phyloP scores from a whole-genome alignment of 1,140 invertebrate species.

The Bicyclus anynana region DNA sequence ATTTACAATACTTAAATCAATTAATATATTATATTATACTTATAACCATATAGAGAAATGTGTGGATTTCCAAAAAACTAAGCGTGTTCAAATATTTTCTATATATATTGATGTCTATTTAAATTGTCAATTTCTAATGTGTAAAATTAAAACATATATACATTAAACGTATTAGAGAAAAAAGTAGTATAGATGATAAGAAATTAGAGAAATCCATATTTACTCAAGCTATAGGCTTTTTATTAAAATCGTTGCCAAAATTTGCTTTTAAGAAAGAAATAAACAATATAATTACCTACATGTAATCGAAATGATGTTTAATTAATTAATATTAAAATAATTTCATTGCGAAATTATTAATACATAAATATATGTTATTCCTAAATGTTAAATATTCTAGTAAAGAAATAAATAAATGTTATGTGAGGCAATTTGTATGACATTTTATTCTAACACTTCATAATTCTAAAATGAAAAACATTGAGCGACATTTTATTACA shows the following conservation, averaged over 20 bases:
- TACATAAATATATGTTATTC: too few species aligned
- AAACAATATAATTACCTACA: background rate
- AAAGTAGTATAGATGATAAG: background rate
- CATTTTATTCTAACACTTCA: too few species aligned
- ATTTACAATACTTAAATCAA: conserved; percentile 15
- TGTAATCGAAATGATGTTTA: background rate
- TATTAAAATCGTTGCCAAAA: conserved; percentile 10
- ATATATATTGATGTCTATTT: conserved; percentile 11
- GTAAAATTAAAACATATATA: conserved; percentile 5
- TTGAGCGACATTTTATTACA: too few species aligned
- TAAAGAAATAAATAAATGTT: too few species aligned
- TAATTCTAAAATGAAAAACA: too few species aligned
- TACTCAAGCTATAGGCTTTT: background rate
- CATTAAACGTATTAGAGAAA: conserved; percentile 6
- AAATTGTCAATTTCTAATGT: conserved; percentile 21
- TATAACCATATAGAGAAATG: conserved; percentile 23
- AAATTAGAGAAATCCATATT: background rate
- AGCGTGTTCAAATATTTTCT: conserved; percentile 16
- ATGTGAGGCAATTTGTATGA: too few species aligned
- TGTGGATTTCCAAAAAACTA: conserved; percentile 37
- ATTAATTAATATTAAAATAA: too few species aligned
- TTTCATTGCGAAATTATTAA: too few species aligned
- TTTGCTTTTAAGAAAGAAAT: conserved; percentile 4
- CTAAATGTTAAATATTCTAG: too few species aligned
- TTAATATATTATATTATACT: conserved; percentile 5